Conservation (phyloP, 1,140 invertebrate genomes). For the Drosophila suzukii region DNA sequence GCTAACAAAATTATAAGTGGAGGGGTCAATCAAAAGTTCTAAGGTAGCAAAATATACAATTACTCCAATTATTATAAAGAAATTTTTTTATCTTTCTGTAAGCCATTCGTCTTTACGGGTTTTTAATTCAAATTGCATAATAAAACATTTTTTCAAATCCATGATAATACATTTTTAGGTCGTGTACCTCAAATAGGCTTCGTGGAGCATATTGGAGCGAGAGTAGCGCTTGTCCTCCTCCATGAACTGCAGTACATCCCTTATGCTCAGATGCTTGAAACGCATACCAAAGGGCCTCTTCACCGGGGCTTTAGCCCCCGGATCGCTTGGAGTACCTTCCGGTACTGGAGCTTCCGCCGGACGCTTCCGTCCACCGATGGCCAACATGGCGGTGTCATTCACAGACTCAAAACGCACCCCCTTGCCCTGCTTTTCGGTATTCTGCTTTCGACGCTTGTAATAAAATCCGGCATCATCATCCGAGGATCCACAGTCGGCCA, state of each 20-base stretch:
- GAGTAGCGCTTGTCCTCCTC: slow-evolving; percentile 42
- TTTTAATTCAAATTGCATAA: background rate
- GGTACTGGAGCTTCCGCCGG: background rate
- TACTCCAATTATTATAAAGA: no score
- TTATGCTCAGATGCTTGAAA: slow-evolving; percentile 45
- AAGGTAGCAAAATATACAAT: no score
- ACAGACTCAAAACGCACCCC: slow-evolving; percentile 25
- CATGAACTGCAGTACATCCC: slow-evolving; percentile 58
- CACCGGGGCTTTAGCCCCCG: no score
- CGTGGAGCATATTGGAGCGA: slow-evolving; percentile 34
- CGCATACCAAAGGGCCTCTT: slow-evolving; percentile 6
- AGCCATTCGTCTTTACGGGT: no score
- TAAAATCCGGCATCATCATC: slow-evolving; percentile 38
- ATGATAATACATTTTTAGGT: background rate
- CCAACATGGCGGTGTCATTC: slow-evolving; percentile 49
- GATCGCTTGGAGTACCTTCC: background rate
- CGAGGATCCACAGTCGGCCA: slow-evolving; percentile 29
- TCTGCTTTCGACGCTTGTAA: slow-evolving; percentile 9
- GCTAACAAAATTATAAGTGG: no score
- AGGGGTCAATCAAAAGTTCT: no score
- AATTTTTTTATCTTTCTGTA: background rate
- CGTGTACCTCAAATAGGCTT: slow-evolving; percentile 58
- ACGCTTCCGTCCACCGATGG: slow-evolving; percentile 38
- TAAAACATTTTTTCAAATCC: background rate
- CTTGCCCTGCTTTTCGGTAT: background rate